Conservation (phyloP, 2,888 invertebrate genomes). For the Hirtodrosophila duncani region DNA sequence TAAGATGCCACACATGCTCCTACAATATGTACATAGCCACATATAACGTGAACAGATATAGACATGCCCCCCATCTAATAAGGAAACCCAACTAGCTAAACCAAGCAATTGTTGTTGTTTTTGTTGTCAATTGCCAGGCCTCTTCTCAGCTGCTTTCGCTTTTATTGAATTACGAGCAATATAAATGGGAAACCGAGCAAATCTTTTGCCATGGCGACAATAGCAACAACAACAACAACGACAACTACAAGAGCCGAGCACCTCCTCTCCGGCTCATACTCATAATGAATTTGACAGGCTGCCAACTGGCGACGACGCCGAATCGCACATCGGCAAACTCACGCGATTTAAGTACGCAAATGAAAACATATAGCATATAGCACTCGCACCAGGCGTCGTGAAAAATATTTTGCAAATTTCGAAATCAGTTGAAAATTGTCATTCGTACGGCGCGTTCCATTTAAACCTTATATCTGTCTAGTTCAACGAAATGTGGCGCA, state of each 20-base stretch:
- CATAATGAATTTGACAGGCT: conserved; percentile 52
- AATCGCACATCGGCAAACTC: conserved; percentile 27
- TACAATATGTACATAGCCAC: conserved; percentile 6
- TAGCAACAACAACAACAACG: conserved; percentile 27
- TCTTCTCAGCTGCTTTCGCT: conserved; percentile 60
- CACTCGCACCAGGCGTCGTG: conserved; percentile 24
- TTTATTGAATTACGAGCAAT: conserved; percentile 43
- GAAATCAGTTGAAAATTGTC: conserved; percentile 67
- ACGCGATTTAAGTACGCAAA: conserved; percentile 19
- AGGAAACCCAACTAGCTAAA: conserved; percentile 45
- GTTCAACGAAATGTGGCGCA: conserved; percentile 72
- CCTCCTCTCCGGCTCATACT: background rate
- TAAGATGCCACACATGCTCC: too few species aligned
- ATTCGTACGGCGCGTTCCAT: conserved; percentile 34
- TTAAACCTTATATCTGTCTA: conserved; percentile 3
- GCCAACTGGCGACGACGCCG: conserved; percentile 38
- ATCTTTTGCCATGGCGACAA: conserved; percentile 60
- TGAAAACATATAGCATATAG: conserved; percentile 31
- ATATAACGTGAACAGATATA: conserved; percentile 23
- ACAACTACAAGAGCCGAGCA: conserved; percentile 5
- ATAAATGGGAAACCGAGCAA: conserved; percentile 23
- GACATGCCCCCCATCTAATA: conserved; percentile 24
- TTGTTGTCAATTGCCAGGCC: conserved; percentile 63
- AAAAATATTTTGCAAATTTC: conserved; percentile 52
- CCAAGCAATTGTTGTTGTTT: conserved; percentile 12